Percentiles rank a stretch among this genome's conserved stretches.
Evolutionary conservation across 1,140 invertebrate genomes (phyloP).

Genomic region (Diploscapter pachys): DNA sequence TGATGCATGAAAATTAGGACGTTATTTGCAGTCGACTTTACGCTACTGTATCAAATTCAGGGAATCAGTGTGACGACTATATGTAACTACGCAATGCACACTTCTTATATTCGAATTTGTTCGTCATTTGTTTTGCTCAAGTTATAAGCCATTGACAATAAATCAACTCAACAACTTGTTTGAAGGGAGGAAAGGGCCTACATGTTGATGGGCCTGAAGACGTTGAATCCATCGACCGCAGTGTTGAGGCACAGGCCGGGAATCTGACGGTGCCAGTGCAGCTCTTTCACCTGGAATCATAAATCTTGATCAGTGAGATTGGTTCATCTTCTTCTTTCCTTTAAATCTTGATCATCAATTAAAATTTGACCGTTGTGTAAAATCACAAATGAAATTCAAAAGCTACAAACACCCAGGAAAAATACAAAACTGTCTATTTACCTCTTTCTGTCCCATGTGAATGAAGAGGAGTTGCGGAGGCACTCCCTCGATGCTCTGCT

Average conservation of each 20-base stretch:
- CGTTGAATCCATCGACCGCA: slow-evolving; percentile 87
- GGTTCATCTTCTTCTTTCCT: too few relatives aligned
- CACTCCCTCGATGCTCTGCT: slow-evolving; percentile 65
- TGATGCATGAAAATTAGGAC: too few relatives aligned
- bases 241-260: slow-evolving; percentile 90
- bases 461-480: slow-evolving; percentile 94
- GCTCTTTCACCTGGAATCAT: slow-evolving; percentile 74
- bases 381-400: slow-evolving; percentile 52
- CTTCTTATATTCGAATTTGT: too few relatives aligned
- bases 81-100: too few relatives aligned
- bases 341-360: too few relatives aligned
- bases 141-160: too few relatives aligned
- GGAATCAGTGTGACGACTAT: too few relatives aligned
- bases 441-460: slow-evolving; percentile 91
- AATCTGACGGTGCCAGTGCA: slow-evolving; percentile 95
- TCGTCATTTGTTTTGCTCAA: too few relatives aligned
- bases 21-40: too few relatives aligned
- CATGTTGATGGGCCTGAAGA: slow-evolving; percentile 96
- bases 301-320: too few relatives aligned
- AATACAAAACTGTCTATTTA: background rate
- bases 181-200: slow-evolving; percentile 62
- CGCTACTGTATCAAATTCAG: too few relatives aligned
- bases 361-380: background rate
- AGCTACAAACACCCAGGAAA: background rate
- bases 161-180: too few relatives aligned